Evolutionary conservation across 2,113 vertebrate species (phyloP), one percentile per base, ranked within the genome.

Genomic region (Camelus bactrianus): DNA sequence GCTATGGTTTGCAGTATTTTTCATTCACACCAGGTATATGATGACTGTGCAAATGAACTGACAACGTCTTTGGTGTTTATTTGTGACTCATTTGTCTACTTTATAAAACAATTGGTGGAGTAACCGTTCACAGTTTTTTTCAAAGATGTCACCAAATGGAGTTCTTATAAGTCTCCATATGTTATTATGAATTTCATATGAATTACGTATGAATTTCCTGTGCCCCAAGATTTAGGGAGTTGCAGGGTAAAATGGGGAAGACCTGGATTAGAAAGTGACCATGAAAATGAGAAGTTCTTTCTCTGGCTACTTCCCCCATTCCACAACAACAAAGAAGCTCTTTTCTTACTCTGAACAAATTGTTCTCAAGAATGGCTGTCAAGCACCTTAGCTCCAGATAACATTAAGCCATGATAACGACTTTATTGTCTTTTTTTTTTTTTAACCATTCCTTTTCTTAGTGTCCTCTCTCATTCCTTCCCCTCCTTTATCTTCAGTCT

Each of bases 1-100:
- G 38, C 4, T 42, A 42, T 42, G 38, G 38, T 42, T 42, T 42
- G 38, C 38, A 42, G 38, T 42, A 42, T 42, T 42, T 42, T 42
- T 42, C 38, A 42, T 42, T 42, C 38, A 42, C 38, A 42, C 38
- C 38, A 92, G 52, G 69, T 93, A 42, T 94, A 38, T 88, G 22
- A 86, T 91, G 54, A 48, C 64, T 92, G 48, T 91, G 72, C 79
- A 97, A 93, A 89, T 96, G 79, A 91, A 93, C 24, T 92, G 81
- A 76, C 67, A 97, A 10, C 28, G 30, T 89, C 52, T 86, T 95
- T 92, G 54, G 35, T 91, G 73, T 96, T 86, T 91, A 38, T 87
- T 96, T 92, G 70, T 85, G 67, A 92, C 73, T 67, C 54, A 70
- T 77, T 91, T 91, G 14, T 95, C 56, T 94, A 48, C n/a, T 62